These are phyloP conservation scores for Ceyx cyanopectus DNA, from an alignment of 2,113 vertebrate genomes.

Conservation along the genomic window DNA sequence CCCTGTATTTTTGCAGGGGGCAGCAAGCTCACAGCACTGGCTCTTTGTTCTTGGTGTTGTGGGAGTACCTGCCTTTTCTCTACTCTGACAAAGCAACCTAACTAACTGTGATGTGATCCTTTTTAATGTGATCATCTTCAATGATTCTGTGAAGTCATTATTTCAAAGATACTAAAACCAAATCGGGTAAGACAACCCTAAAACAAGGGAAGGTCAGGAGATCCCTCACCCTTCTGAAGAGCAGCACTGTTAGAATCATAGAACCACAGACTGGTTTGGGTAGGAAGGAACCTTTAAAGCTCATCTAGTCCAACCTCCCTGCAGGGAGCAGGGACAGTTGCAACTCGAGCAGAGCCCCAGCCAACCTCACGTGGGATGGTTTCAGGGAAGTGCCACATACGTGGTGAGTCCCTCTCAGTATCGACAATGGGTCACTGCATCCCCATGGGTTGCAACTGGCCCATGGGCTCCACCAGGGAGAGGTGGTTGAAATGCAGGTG, in stretches of 20 bases:
- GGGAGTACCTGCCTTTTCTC: background rate
- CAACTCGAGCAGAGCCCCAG: background rate
- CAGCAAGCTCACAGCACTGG: background rate
- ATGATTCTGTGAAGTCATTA: background rate
- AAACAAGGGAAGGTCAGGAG: background rate
- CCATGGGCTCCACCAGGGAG: fast-evolving
- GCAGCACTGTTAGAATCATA: background rate
- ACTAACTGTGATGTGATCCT: background rate
- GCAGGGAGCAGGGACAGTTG: background rate
- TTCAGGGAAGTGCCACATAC: background rate
- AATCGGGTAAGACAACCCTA: background rate
- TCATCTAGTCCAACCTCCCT: background rate
- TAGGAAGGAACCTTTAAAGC: background rate
- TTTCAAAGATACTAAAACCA: background rate
- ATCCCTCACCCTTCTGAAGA: background rate
- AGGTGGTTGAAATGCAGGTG: background rate
- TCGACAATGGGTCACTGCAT: background rate
- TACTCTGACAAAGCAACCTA: background rate
- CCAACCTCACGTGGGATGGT: background rate
- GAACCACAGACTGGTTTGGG: background rate
- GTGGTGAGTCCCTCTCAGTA: fast-evolving
- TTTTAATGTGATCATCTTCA: background rate
- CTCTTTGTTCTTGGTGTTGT: background rate
- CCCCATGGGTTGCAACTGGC: background rate
- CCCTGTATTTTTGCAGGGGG: background rate